phyloP scores from a whole-genome alignment of 2,797 vertebrate genomes.

The Karalla daura region DNA sequence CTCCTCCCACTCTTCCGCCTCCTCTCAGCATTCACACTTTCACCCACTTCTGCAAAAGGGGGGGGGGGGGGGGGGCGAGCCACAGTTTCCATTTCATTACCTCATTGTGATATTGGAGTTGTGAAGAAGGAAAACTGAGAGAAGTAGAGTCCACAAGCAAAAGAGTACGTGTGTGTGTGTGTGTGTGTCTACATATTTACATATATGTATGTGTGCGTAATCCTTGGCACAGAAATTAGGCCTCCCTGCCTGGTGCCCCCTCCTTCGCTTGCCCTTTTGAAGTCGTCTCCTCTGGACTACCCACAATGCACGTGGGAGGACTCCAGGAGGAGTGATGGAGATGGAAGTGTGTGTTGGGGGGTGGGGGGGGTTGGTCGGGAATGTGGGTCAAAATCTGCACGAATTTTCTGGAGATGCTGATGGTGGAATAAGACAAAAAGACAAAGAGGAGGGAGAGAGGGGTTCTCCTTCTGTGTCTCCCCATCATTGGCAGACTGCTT shows the following conservation, averaged over 20 bases:
- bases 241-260: constrained; percentile 25
- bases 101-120: constrained; percentile 17
- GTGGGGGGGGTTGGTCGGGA: constrained; percentile 44
- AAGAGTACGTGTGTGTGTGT: background rate
- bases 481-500: constrained; percentile 23
- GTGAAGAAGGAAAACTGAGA: background rate
- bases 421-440: constrained; percentile 43
- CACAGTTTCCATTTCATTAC: constrained; percentile 54
- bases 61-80: constrained; percentile 18
- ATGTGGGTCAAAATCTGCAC: constrained; percentile 61
- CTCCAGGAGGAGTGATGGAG: constrained; percentile 30
- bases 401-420: constrained; percentile 44
- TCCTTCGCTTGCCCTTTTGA: constrained; percentile 55
- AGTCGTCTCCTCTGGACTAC: constrained; percentile 58
- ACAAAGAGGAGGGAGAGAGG: background rate
- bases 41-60: constrained; percentile 37
- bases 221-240: constrained; percentile 66
- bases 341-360: constrained; percentile 33
- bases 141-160: background rate
- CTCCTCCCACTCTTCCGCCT: constrained; percentile 32
- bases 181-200: constrained; percentile 7
- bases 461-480: constrained; percentile 8
- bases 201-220: constrained; percentile 14
- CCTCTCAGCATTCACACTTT: constrained; percentile 55
- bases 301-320: constrained; percentile 56